A percentile compares a stretch with the other conserved stretches of the same genome.
These are phyloP conservation scores for Brachystomella parvula DNA, from an alignment of 1,140 invertebrate species.

Conservation along the genomic window DNA sequence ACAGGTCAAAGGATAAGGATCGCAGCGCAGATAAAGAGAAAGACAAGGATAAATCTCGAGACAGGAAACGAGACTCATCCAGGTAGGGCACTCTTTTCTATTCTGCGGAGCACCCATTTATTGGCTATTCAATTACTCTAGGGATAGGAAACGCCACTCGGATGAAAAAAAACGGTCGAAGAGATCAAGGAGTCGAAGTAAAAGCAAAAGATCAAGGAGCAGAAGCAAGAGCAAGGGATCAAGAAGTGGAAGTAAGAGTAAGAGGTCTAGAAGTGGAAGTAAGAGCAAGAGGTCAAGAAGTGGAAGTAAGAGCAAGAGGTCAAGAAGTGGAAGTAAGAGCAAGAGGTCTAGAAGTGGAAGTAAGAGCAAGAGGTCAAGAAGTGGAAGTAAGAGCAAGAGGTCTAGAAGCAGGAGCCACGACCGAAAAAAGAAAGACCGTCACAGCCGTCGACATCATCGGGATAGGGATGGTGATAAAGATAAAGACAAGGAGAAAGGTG, in stretches of 20 bases:
- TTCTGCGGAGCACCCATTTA: too few relatives aligned
- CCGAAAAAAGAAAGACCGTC: conserved; percentile 1
- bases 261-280: neutral
- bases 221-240: conserved; percentile 10
- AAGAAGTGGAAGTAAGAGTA: neutral
- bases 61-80: neutral
- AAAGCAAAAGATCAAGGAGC: too few relatives aligned
- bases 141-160: conserved; percentile 7
- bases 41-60: conserved; percentile 12
- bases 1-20: conserved; percentile 5
- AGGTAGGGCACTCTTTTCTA: too few relatives aligned
- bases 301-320: conserved; percentile 1
- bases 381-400: conserved; percentile 1
- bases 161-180: conserved; percentile 25
- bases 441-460: neutral
- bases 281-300: conserved; percentile 6
- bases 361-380: neutral
- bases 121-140: neutral
- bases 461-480: conserved; percentile 20
- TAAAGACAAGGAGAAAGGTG: neutral
- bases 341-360: conserved; percentile 11
- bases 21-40: conserved; percentile 7
- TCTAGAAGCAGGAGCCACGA: neutral
- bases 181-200: conserved; percentile 16
- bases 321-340: conserved; percentile 16